Evolutionary conservation across 2,888 invertebrate species (phyloP).

Genomic region (Caradrina kadenii): DNA sequence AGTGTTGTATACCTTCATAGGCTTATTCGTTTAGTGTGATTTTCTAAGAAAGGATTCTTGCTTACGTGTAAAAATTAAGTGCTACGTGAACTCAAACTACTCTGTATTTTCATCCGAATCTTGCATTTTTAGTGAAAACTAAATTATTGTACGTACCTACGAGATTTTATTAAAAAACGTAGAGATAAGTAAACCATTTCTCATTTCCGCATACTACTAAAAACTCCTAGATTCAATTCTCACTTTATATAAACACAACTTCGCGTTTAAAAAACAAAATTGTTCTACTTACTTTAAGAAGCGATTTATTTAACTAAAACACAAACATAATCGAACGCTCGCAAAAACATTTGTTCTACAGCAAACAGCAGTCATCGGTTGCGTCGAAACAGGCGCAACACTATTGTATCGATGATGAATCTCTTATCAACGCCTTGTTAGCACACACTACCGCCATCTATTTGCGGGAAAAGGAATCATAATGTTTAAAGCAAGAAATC

Average conservation of each 20-base stretch:
- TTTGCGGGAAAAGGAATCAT: constrained; percentile 78
- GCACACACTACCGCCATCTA: constrained; percentile 83
- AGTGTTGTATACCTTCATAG: constrained; percentile 60
- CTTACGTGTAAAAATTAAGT: constrained; percentile 41
- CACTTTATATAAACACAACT: constrained; percentile 1
- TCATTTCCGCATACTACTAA: constrained; percentile 39
- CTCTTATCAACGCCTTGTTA: constrained; percentile 71
- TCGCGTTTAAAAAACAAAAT: background rate
- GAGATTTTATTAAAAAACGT: constrained; percentile 6
- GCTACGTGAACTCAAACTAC: constrained; percentile 50
- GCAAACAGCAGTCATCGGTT: constrained; percentile 29
- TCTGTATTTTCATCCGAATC: constrained; percentile 19
- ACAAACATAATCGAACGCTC: constrained; percentile 16
- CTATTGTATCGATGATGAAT: constrained; percentile 54
- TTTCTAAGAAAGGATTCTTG: constrained; percentile 34
- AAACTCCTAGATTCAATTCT: background rate
- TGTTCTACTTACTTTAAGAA: background rate
- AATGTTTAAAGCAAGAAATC: constrained; percentile 81
- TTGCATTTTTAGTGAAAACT: constrained; percentile 19
- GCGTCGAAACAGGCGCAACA: constrained; percentile 31
- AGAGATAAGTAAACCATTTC: constrained; percentile 22
- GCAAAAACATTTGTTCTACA: constrained; percentile 29
- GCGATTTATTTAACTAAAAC: constrained; percentile 23
- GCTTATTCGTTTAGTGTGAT: constrained; percentile 42
- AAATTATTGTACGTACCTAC: constrained; percentile 42